Base-by-base conservation (phyloP, 2,113 vertebrate species). In the Cyphomyrus plagiostoma region DNA sequence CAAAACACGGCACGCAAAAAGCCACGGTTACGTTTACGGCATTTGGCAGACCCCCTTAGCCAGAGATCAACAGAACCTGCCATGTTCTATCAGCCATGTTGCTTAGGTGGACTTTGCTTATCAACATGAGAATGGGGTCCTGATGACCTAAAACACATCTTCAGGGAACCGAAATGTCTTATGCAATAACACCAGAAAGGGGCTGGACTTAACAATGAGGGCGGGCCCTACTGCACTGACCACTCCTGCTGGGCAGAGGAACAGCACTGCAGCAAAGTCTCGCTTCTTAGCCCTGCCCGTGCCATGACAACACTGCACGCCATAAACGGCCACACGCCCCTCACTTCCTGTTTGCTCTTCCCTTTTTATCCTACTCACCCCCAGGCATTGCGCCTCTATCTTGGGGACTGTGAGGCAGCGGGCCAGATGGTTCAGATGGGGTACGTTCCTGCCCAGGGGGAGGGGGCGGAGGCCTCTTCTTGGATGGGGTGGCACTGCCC, bases 361-460 rank as follows among this genome's bases (percentile, higher is more conserved):
- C 39, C 53, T 56, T 23, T 74, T 45, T 35, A 92, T 84, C 93
- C 88, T 94, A 97, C 97, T 97, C 95, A 97, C 96, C 96, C 96
- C 96, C 96, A 95, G 95, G 93, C 95, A 95, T 92, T 94, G 93
- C 95, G 96, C 96, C 97, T 97, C 97, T 98, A 96, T 95, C 97
- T 94, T 96, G 96, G 93, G 96, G 96, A 93, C 96, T 96, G 91
- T 97, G 97, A 95, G 97, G 97, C 95, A 97, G 96, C 90, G 97
- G 97, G 94, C 97, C 97, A 94, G 97, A 97, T 94, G 97, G 97
- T 95, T 98, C 97, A 83, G 97, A 97, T 90, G 97, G 96, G 92
- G 97, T 97, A 95, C 97, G 96, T 96, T 98, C 97, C 95, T 98
- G 97, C 95, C 97, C 97, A 89, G 97, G 97, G 93, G 97, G 97